Base-by-base conservation (phyloP, 2,888 invertebrate species). In the Alviniconcha strummeri region DNA sequence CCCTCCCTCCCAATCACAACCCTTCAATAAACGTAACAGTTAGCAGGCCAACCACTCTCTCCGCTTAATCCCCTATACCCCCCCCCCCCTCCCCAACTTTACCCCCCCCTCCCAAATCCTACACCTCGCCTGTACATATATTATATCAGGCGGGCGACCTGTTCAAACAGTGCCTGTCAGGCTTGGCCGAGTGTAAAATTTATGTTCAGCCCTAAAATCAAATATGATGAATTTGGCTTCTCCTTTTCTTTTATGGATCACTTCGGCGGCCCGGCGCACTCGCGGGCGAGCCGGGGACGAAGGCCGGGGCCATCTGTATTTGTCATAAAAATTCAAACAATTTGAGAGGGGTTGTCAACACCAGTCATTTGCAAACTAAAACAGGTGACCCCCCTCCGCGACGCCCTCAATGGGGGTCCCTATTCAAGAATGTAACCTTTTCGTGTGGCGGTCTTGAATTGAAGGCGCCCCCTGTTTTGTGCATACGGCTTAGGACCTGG, bases 311-410 rank as follows among this genome's bases (percentile, higher is more conserved):
- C 69, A 80, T 80, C 69, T 80, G 80, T 80, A 69, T 69, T 69
- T 80, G 80, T 80, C 80, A 69, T 80, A 67, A 80, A 80, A 64
- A 80, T 80, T 80, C 80, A 69, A 80, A 80, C 80, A 80, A 69
- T 80, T 69, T 80, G 55, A 80, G 64, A 69, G 15, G 60, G 69
- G n/a, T n/a, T 79, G 79, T 79, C 67, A 52, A 52, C 67, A 69
- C 69, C 55, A 54, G 69, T 80, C 80, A 36, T n/a, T 52, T 80
- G 69, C 15, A 19, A n/a, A 71, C 80, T 9, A 19, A 56, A 52
- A 56, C 80, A 69, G 80, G 55, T 36, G 64, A 78, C 64, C 72
- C 72, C 72, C 36, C 7, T 11, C 15, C 15, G 19, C 36, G 1
- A 9, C 4, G 4, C 15, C 13, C 19, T 75, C 7, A 54, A 54